A percentile compares a stretch with the other conserved stretches of the same genome.
phyloP scores from a whole-genome alignment of 2,797 vertebrate genomes.

The Peromyscus eremicus region DNA sequence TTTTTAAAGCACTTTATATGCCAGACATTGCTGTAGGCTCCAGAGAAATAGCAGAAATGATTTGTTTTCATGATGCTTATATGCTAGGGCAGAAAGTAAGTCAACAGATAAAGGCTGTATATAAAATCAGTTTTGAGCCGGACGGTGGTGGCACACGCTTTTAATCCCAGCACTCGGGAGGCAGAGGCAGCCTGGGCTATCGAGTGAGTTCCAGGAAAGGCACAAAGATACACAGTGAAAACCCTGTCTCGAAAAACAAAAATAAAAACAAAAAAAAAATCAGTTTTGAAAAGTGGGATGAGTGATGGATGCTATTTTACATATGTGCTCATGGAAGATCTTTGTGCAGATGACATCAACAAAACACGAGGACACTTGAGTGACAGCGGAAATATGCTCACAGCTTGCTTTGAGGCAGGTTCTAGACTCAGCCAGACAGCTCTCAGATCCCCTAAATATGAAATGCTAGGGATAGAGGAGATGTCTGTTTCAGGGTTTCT shows the following conservation, averaged over 20 bases:
- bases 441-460: background rate
- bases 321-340: background rate
- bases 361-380: background rate
- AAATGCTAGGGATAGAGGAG: background rate
- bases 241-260: too few relatives aligned
- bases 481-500: background rate
- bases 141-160: too few relatives aligned
- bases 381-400: background rate
- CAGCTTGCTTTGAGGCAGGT: background rate
- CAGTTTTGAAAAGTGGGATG: background rate
- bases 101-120: background rate
- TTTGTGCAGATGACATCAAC: background rate
- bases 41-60: slow-evolving; percentile 36
- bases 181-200: too few relatives aligned
- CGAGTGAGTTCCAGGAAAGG: too few relatives aligned
- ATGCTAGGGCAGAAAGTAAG: slow-evolving; percentile 37
- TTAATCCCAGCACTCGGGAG: too few relatives aligned
- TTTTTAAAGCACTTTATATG: background rate
- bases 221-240: too few relatives aligned
- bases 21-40: background rate
- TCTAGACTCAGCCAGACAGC: background rate
- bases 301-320: background rate
- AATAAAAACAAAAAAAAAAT: too few relatives aligned
- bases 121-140: slow-evolving; percentile 4
- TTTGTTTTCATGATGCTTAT: background rate